A percentile compares a stretch with the other conserved stretches of the same genome.
Conservation (phyloP, 2,113 vertebrate species). For the Toxotes jaculatrix region DNA sequence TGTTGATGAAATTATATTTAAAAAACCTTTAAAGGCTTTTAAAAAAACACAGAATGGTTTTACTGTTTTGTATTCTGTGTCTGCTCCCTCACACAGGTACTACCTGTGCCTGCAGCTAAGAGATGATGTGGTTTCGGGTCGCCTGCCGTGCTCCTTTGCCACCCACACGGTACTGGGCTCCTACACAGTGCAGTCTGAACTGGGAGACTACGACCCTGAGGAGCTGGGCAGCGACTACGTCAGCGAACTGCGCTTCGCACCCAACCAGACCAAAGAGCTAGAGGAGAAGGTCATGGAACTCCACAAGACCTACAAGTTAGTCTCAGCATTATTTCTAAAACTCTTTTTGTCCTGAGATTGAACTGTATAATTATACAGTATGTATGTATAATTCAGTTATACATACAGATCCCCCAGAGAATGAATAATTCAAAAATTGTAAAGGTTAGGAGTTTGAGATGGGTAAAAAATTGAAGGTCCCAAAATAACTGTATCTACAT, state of each 20-base stretch:
- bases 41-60: background rate
- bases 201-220: slow-evolving; percentile 94
- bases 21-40: background rate
- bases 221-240: slow-evolving; percentile 91
- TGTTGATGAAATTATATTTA: background rate
- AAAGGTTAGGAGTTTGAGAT: no score
- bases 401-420: no score
- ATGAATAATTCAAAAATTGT: no score
- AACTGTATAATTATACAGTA: no score
- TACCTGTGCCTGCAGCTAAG: slow-evolving; percentile 96
- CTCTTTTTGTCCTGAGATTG: no score
- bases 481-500: no score
- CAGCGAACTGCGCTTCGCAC: slow-evolving; percentile 93
- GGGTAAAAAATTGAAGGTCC: no score
- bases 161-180: slow-evolving; percentile 94
- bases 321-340: background rate
- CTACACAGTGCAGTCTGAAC: slow-evolving; percentile 94
- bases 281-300: slow-evolving; percentile 96
- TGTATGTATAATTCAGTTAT: no score
- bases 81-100: slow-evolving; percentile 85
- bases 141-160: slow-evolving; percentile 96
- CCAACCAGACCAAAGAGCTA: slow-evolving; percentile 95
- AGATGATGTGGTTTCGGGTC: slow-evolving; percentile 94
- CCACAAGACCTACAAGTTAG: slow-evolving; percentile 96
- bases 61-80: background rate